Percentiles rank a stretch among this genome's conserved stretches.
Conservation (phyloP, 2,888 invertebrate species). For the Lasioglossum pauxillum region DNA sequence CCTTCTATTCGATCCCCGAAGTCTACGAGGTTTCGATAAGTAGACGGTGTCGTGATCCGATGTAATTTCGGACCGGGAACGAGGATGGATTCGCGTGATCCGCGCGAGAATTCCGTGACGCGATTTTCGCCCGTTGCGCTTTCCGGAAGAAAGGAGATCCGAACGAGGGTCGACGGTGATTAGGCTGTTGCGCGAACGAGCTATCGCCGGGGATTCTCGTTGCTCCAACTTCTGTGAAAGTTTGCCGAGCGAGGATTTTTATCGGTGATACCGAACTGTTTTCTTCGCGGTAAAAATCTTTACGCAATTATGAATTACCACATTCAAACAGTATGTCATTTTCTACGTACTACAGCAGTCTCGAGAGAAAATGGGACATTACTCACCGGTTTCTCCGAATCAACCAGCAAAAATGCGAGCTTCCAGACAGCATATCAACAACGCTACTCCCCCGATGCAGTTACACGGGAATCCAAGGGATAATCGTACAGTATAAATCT, state of each 20-base stretch:
- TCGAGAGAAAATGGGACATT: not conserved
- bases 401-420: not conserved
- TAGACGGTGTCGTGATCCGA: conserved; percentile 59
- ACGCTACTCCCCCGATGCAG: not conserved
- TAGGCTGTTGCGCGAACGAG: conserved; percentile 4
- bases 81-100: conserved; percentile 44
- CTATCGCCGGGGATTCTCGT: not conserved
- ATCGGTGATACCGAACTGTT: not conserved
- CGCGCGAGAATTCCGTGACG: conserved; percentile 23
- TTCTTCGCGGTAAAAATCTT: not conserved
- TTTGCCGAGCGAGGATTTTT: not conserved
- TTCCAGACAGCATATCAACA: not conserved
- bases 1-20: too few species aligned
- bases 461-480: not conserved
- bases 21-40: conserved; percentile 45
- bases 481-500: conserved; percentile 4
- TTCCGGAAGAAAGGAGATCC: not conserved
- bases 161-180: conserved; percentile 8
- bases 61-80: conserved; percentile 36
- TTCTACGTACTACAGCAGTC: not conserved
- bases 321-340: not conserved
- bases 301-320: not conserved
- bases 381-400: not conserved
- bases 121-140: conserved; percentile 6
- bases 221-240: conserved; percentile 8